Percentiles rank a stretch among this genome's conserved stretches.
Conservation (phyloP, 92 coral and sea anemone genomes). For the Porites lobata region DNA sequence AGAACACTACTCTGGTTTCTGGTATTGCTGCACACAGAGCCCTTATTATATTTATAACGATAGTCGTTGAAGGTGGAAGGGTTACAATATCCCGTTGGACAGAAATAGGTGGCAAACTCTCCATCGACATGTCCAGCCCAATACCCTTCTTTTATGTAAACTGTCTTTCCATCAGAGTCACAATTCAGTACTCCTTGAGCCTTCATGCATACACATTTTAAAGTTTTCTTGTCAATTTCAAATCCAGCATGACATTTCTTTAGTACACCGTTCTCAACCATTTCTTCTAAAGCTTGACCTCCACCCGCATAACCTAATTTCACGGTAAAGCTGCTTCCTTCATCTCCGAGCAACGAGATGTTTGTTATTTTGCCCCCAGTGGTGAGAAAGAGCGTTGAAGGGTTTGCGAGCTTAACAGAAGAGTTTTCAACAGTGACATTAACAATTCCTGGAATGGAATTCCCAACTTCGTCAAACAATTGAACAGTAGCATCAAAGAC, state of each 20-base stretch:
- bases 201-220: constrained; percentile 72
- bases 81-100: constrained; percentile 85
- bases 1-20: constrained; percentile 75
- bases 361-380: constrained; percentile 33
- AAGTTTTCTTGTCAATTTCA: neutral
- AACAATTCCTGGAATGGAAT: constrained; percentile 83
- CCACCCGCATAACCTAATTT: constrained; percentile 67
- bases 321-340: constrained; percentile 60
- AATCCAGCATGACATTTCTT: constrained; percentile 82
- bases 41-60: constrained; percentile 29
- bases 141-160: constrained; percentile 80
- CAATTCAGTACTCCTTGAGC: constrained; percentile 79
- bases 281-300: constrained; percentile 50
- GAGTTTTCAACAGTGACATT: constrained; percentile 36
- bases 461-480: constrained; percentile 84
- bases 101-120: constrained; percentile 71
- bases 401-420: constrained; percentile 49
- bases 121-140: constrained; percentile 86
- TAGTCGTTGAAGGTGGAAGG: neutral
- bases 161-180: constrained; percentile 41
- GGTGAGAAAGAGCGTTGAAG: constrained; percentile 69
- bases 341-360: constrained; percentile 63
- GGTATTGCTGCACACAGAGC: constrained; percentile 45
- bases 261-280: constrained; percentile 55
- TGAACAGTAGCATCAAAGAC: constrained; percentile 73